Evolutionary conservation across 2,797 vertebrate species (phyloP).

Genomic region (Falco naumanni): DNA sequence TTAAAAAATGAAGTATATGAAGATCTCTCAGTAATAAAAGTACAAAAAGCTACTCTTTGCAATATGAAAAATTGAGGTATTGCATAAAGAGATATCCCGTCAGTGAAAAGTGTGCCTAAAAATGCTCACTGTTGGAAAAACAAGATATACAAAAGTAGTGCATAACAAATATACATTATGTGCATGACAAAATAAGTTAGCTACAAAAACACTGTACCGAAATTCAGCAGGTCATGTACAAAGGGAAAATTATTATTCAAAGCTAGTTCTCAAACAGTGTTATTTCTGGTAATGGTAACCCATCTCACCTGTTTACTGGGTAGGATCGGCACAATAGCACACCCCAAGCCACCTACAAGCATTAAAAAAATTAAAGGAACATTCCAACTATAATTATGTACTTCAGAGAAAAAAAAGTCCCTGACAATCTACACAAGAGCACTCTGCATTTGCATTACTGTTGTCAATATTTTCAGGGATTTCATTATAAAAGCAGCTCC

Average conservation of each 20-base stretch:
- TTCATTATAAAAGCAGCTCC: slow-evolving; percentile 79
- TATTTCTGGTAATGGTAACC: slow-evolving; percentile 90
- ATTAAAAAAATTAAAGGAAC: slow-evolving; percentile 77
- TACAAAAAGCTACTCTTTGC: slow-evolving; percentile 99
- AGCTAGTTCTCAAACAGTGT: slow-evolving; percentile 99
- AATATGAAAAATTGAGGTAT: slow-evolving; percentile 99
- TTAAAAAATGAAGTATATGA: slow-evolving; percentile 99
- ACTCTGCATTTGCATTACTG: slow-evolving; percentile 85
- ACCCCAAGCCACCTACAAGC: slow-evolving; percentile 91
- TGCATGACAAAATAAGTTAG: slow-evolving; percentile 99
- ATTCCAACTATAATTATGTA: slow-evolving; percentile 92
- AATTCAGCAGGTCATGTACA: slow-evolving; percentile 99
- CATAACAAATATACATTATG: slow-evolving; percentile 99
- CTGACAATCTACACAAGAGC: slow-evolving; percentile 95
- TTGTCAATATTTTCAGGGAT: slow-evolving; percentile 79
- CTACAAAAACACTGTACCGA: slow-evolving; percentile 99
- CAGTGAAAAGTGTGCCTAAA: slow-evolving; percentile 99
- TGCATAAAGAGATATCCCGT: slow-evolving; percentile 99
- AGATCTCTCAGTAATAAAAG: slow-evolving; percentile 99
- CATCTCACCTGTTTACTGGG: slow-evolving; percentile 93
- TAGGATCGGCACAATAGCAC: slow-evolving; percentile 96
- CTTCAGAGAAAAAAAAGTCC: slow-evolving; percentile 95
- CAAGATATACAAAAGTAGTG: slow-evolving; percentile 99
- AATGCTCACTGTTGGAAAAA: slow-evolving; percentile 99
- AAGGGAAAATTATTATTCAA: slow-evolving; percentile 99